phyloP scores from a whole-genome alignment of 2,888 invertebrate species.

The Nemapogon koenigi region DNA sequence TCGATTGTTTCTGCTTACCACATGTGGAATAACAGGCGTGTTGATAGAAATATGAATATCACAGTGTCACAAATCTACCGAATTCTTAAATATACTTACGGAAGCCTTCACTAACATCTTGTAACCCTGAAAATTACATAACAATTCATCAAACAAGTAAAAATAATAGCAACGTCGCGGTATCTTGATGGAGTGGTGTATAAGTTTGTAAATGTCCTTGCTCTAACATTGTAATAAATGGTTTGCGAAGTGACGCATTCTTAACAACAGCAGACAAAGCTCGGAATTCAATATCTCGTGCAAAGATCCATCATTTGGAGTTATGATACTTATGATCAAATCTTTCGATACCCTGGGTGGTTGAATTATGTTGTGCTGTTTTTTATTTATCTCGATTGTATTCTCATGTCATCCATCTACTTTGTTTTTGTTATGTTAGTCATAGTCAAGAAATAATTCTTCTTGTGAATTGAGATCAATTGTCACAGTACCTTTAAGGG shows the following conservation, averaged over 20 bases:
- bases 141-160: background rate
- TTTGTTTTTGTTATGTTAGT: too few relatives aligned
- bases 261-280: background rate
- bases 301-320: constrained; percentile 5
- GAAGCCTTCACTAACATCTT: constrained; percentile 1
- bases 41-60: too few relatives aligned
- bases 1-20: too few relatives aligned
- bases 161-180: background rate
- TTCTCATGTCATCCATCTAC: too few relatives aligned
- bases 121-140: constrained; percentile 1
- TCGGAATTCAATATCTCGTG: background rate
- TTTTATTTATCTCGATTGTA: too few relatives aligned
- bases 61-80: too few relatives aligned
- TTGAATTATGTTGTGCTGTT: too few relatives aligned
- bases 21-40: too few relatives aligned
- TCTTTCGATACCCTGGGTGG: constrained; percentile 10
- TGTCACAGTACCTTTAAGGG: too few relatives aligned
- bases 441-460: too few relatives aligned
- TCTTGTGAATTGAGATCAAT: too few relatives aligned
- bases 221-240: constrained; percentile 6
- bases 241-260: background rate
- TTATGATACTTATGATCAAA: constrained; percentile 7
- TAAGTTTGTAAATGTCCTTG: constrained; percentile 4
- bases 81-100: too few relatives aligned
- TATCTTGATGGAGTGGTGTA: constrained; percentile 4